A percentile compares a stretch with the other conserved stretches of the same genome.
Evolutionary conservation across 1,140 invertebrate genomes (phyloP).

Genomic region (Megalopta genalis): DNA sequence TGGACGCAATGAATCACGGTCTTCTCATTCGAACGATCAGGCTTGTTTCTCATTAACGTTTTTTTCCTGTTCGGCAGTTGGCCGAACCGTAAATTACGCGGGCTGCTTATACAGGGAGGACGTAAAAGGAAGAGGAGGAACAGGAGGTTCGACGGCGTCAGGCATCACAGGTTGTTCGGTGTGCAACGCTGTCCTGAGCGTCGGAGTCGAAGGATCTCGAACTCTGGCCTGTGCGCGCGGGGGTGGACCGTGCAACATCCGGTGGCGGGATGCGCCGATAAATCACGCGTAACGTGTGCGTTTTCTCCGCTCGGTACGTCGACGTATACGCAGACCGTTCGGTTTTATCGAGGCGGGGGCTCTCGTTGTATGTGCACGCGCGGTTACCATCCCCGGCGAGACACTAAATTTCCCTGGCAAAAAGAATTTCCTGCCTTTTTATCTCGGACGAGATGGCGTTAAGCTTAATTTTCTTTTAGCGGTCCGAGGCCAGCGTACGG

Average conservation of each 20-base stretch:
- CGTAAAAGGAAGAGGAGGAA: conserved; percentile 34
- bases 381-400: conserved; percentile 41
- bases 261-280: conserved; percentile 32
- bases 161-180: conserved; percentile 28
- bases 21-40: conserved; percentile 39
- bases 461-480: conserved; percentile 47
- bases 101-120: background rate
- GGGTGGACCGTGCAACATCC: background rate
- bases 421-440: conserved; percentile 32
- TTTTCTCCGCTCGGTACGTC: conserved; percentile 17
- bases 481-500: background rate
- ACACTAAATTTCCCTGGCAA: conserved; percentile 46
- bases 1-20: background rate
- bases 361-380: background rate
- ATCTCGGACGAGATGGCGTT: conserved; percentile 43
- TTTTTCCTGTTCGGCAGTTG: conserved; percentile 19
- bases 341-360: conserved; percentile 39
- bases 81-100: conserved; percentile 49
- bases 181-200: conserved; percentile 21
- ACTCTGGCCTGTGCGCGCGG: too few relatives aligned
- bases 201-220: conserved; percentile 20
- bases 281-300: conserved; percentile 53
- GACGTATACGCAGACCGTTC: conserved; percentile 6
- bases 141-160: conserved; percentile 15
- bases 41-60: background rate